A percentile compares a stretch with the other conserved stretches of the same genome.
These are phyloP conservation scores for Melitaea cinxia DNA, from an alignment of 1,140 invertebrate genomes.

Conservation along the genomic window DNA sequence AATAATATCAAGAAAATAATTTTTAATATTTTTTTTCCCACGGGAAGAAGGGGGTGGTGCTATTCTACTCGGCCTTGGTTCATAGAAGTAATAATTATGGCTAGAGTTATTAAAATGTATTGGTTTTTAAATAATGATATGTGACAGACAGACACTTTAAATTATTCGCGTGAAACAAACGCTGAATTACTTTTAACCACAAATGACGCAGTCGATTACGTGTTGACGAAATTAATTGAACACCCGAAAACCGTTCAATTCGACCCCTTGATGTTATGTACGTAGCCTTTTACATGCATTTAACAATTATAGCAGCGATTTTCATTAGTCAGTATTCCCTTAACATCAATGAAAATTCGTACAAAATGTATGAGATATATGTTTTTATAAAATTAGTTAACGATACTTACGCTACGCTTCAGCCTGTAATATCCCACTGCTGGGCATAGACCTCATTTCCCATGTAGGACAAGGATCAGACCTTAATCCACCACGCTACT, in stretches of 20 bases:
- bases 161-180: conserved; percentile 23
- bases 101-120: background rate
- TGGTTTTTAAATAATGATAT: background rate
- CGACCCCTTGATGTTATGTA: conserved; percentile 21
- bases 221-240: conserved; percentile 41
- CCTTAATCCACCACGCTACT: no score
- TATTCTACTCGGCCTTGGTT: no score
- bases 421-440: no score
- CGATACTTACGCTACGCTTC: no score
- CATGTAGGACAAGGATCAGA: no score
- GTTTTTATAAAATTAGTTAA: no score
- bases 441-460: no score
- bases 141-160: background rate
- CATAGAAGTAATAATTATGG: no score
- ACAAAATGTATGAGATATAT: no score
- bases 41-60: no score
- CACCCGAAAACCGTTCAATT: conserved; percentile 28
- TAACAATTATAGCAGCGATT: background rate
- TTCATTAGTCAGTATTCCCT: background rate
- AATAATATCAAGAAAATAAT: no score
- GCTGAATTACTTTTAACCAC: conserved; percentile 38
- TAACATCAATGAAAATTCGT: background rate
- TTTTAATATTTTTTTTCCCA: no score
- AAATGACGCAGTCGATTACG: conserved; percentile 39
- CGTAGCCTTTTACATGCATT: conserved; percentile 14